Evolutionary conservation across 2,888 invertebrate species (phyloP).

Genomic region (Galeruca laticollis): DNA sequence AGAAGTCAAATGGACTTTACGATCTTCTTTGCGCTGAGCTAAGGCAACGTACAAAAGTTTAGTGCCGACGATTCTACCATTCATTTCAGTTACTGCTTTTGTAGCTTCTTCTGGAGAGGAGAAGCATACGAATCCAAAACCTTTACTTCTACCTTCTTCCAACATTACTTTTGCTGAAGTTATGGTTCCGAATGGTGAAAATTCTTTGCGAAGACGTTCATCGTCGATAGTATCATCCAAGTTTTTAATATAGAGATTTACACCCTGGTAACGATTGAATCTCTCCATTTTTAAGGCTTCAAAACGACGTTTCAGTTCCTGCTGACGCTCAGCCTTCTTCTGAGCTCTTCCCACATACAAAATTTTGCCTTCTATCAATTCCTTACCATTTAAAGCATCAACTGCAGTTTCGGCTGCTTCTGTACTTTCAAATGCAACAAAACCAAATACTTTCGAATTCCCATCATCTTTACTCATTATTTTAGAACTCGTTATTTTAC

Average conservation of each 20-base stretch:
- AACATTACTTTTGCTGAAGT: conserved; percentile 99
- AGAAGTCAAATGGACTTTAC: conserved; percentile 96
- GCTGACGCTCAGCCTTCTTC: too few relatives aligned
- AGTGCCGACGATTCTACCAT: too few relatives aligned
- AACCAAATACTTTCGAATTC: conserved; percentile 97
- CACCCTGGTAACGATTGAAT: conserved; percentile 89
- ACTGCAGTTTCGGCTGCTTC: too few relatives aligned
- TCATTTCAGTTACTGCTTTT: conserved; percentile 99
- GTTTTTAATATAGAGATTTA: conserved; percentile 99
- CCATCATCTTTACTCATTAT: conserved; percentile 95
- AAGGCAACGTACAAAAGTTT: too few relatives aligned
- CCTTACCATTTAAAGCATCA: conserved; percentile 69
- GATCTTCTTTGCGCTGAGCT: too few relatives aligned
- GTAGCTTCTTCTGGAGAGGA: conserved; percentile 98
- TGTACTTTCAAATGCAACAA: conserved; percentile 83
- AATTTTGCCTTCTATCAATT: conserved; percentile 85
- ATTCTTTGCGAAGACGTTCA: conserved; percentile 94
- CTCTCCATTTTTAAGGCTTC: conserved; percentile 95
- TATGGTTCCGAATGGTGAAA: conserved; percentile 96
- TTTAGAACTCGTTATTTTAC: conserved; percentile 91
- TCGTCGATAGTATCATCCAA: too few relatives aligned
- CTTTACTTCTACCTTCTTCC: conserved; percentile 93
- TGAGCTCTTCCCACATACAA: conserved; percentile 97
- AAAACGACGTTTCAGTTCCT: conserved; percentile 95
- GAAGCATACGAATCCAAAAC: conserved; percentile 99